Conservation (phyloP, 2,888 invertebrate genomes). For the Portevinia maculata region DNA sequence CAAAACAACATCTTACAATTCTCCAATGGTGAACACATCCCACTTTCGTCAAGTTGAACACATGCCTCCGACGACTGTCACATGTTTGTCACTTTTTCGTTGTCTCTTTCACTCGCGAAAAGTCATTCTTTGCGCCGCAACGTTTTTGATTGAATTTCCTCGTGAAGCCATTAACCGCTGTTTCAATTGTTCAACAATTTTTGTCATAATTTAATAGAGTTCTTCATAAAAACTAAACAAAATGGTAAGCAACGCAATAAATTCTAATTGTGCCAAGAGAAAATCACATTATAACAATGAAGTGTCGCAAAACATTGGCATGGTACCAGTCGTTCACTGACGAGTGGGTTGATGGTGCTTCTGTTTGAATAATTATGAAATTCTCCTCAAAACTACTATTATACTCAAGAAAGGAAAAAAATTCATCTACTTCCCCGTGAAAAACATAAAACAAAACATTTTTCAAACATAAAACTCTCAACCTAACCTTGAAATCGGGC, state of each 20-base stretch:
- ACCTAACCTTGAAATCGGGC: conserved; percentile 53
- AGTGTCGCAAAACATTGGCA: conserved; percentile 30
- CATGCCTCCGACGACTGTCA: conserved; percentile 49
- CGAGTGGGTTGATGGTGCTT: conserved; percentile 30
- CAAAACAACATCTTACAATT: not conserved
- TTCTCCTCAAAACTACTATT: not conserved
- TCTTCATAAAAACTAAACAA: conserved; percentile 28
- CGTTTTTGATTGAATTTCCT: conserved; percentile 67
- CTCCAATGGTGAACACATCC: conserved; percentile 34
- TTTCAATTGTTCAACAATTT: conserved; percentile 75
- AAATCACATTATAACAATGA: not conserved
- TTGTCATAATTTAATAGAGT: conserved; percentile 49
- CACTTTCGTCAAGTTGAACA: conserved; percentile 41
- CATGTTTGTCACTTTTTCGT: conserved; percentile 33
- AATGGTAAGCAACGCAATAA: conserved; percentile 57
- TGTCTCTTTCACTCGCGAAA: conserved; percentile 65
- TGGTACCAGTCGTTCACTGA: conserved; percentile 45
- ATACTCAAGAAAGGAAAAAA: accelerated
- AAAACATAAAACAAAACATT: conserved; percentile 11
- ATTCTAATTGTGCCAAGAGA: not conserved
- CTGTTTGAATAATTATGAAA: conserved; percentile 4
- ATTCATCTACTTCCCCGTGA: not conserved
- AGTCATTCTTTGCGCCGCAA: conserved; percentile 40
- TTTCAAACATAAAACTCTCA: conserved; percentile 44
- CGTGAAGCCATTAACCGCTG: conserved; percentile 76